A percentile compares a stretch with the other conserved stretches of the same genome.
phyloP scores from a whole-genome alignment of 1,140 invertebrate genomes.

The Semibalanus balanoides region DNA sequence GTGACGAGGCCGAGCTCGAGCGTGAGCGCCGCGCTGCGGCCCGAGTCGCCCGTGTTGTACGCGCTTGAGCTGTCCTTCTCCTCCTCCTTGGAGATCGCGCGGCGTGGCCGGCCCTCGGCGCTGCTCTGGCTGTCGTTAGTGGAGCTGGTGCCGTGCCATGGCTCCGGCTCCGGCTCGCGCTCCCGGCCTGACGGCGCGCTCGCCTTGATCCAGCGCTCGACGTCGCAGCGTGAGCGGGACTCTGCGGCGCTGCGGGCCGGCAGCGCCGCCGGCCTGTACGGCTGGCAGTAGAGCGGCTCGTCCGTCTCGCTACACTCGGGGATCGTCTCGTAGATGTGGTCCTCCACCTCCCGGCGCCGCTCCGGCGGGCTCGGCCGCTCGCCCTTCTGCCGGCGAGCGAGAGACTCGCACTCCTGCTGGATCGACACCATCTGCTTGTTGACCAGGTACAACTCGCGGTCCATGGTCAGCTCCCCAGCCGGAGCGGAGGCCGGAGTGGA shows the following conservation, averaged over 20 bases:
- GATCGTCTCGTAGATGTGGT: slow-evolving; percentile 54
- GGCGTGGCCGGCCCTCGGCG: neutral
- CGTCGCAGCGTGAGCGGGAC: neutral
- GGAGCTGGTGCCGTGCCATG: slow-evolving; percentile 3
- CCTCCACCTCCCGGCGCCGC: slow-evolving; percentile 28
- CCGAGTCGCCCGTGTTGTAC: slow-evolving; percentile 61
- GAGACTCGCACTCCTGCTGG: slow-evolving; percentile 35
- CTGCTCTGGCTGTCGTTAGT: slow-evolving; percentile 8
- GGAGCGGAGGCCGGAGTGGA: slow-evolving; percentile 6
- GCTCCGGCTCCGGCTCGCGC: slow-evolving; percentile 6
- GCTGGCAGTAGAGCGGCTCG: slow-evolving; percentile 49
- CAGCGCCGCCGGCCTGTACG: slow-evolving; percentile 35
- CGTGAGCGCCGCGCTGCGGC: slow-evolving; percentile 44
- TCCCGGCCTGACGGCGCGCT: too few relatives aligned
- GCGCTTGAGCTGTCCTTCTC: slow-evolving; percentile 54
- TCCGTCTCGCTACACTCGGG: slow-evolving; percentile 42
- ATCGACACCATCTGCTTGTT: slow-evolving; percentile 41
- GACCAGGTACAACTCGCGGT: slow-evolving; percentile 36
- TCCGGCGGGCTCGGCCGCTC: slow-evolving; percentile 11
- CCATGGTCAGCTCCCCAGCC: slow-evolving; percentile 26
- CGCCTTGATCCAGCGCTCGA: neutral
- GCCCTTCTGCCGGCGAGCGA: slow-evolving; percentile 24
- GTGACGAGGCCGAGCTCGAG: slow-evolving; percentile 39
- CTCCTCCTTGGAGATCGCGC: slow-evolving; percentile 11
- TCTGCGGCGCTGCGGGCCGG: neutral